Base-by-base conservation (phyloP, 2,888 invertebrate species). In the Cephus pygmeus region DNA sequence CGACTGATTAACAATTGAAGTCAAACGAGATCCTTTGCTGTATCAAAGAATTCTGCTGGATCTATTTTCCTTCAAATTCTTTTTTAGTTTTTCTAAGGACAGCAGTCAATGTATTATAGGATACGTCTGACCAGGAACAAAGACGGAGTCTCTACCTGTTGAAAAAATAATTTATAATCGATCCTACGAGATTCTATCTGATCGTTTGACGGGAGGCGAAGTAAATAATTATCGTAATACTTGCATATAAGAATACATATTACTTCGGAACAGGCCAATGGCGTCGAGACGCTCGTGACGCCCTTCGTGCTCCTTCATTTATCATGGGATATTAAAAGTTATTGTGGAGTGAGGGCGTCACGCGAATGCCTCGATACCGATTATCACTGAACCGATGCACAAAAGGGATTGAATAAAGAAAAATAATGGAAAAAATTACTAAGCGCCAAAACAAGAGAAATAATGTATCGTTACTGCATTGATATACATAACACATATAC, bases 361-460 rank as follows among this genome's bases (percentile, higher is more conserved):
- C n/a, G 74, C 77, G 81, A 30, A 33, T 76, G 78, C 78, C 12
- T 78, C 73, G 77, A 79, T 36, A 77, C 73, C 73, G 76, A 77
- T 81, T 80, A 77, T 83, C 69, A 80, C 79, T 82, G 83, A 83
- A 82, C 81, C 85, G 85, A 86, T 85, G 87, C 87, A 87, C 87
- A 83, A 85, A 84, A 83, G 85, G 85, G 86, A 87, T 86, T 87
- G 86, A 87, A 77, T 80, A 80, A 80, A 81, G 12, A 35, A 79
- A 71, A 75, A 36, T 34, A 56, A 56, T 56, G 23, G 56, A 56
- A 56, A 56, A 23, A 56, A 56, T 23, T 23, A 23, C 56, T 56
- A 23, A 40, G 23, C 56, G 23, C 56, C 56, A 56, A 2, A 56
- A 23, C 23, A 56, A 23, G 2, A 9, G 56, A 56, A 56, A 23